Base-by-base conservation (phyloP, 2,888 invertebrate genomes). In the Vesta saturnalis region DNA sequence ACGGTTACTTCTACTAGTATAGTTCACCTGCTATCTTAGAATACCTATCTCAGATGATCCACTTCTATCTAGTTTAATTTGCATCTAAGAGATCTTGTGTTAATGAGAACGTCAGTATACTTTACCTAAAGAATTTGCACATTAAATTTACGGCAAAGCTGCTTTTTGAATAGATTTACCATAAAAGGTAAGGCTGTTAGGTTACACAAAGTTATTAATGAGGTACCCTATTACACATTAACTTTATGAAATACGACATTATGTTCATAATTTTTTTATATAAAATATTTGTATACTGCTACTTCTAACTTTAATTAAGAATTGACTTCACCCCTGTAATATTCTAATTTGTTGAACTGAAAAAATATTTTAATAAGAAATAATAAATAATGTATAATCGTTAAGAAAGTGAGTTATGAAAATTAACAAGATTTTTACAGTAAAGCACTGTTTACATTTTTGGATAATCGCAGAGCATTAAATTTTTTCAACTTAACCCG, bases 21-120 rank as follows among this genome's bases (percentile, higher is more conserved):
- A 82, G 81, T 82, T 83, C 82, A 82, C 82, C 81, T 82, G 83
- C 79, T 79, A 79, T 79, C 80, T 79, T 72, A 71, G 77, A 76
- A 77, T 72, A 56, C 67, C 71, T 62, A 80, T 80, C 80, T 79
- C 71, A 78, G 79, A 81, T 81, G 81, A 79, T 77, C 80, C 79
- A 81, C 79, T 81, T 81, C 77, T 74, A 66, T 74, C 73, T 76
- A 75, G 77, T 76, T 78, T 62, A 61, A 65, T 71, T 65, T 68
- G 68, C 68, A 68, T 68, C 66, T 43, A 69, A 65, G 69, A 65
- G 61, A 61, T 64, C 62, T 49, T 61, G 64, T 46, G 69, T 69
- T 69, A 69, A 69, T 69, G 69, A 69, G 64, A 47, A 68, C 68
- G 68, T 47, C 57, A 18, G 57, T 55, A 43, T 52, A 62, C 55